phyloP scores from a whole-genome alignment of 1,140 invertebrate genomes.

The Caenorhabditis remanei region DNA sequence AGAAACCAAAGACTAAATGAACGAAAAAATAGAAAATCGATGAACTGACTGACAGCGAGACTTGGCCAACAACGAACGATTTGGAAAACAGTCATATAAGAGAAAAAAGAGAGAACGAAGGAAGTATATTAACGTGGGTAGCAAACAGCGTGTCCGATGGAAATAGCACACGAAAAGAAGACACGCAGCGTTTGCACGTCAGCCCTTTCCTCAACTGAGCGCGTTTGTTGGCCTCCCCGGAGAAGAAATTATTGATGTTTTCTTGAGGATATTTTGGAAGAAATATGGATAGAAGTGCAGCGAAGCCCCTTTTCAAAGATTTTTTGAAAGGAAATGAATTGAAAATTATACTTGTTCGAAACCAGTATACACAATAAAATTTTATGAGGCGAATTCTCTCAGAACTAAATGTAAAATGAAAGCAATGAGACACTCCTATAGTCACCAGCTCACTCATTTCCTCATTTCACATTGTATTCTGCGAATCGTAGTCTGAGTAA shows the following conservation, averaged over 20 bases:
- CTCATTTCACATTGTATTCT: no score
- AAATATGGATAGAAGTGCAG: no score
- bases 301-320: no score
- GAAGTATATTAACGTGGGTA: constrained; percentile 7
- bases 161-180: not conserved
- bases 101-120: not conserved
- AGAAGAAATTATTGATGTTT: constrained; percentile 10
- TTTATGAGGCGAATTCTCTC: no score
- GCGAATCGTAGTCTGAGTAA: no score
- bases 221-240: not conserved
- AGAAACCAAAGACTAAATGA: constrained; percentile 30
- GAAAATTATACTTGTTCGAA: no score
- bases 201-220: not conserved
- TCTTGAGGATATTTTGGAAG: not conserved
- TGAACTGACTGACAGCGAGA: not conserved
- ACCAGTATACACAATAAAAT: no score
- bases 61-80: constrained; percentile 5
- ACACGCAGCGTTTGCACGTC: constrained; percentile 12
- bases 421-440: no score
- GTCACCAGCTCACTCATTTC: no score
- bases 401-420: no score
- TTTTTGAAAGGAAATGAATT: no score
- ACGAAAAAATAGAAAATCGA: constrained; percentile 3
- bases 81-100: constrained; percentile 40
- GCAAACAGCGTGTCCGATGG: not conserved